Conservation (phyloP, 2,888 invertebrate genomes). For the Crocallis elinguaria region DNA sequence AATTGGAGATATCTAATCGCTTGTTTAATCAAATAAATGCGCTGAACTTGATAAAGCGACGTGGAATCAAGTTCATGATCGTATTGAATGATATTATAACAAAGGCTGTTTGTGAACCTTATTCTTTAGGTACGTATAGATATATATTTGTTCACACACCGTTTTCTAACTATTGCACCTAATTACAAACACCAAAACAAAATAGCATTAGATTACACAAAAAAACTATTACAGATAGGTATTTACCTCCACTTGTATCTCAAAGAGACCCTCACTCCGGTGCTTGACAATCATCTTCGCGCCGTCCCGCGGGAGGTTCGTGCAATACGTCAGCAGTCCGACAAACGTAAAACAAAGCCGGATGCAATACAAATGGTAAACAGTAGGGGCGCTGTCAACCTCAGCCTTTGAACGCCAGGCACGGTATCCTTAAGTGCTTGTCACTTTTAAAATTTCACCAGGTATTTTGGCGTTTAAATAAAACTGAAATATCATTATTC, state of each 20-base stretch:
- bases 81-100: background rate
- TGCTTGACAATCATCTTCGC: conserved; percentile 68
- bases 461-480: too few species aligned
- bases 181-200: too few species aligned
- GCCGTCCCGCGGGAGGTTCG: conserved; percentile 25
- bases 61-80: conserved; percentile 4
- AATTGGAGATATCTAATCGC: conserved; percentile 15
- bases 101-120: too few species aligned
- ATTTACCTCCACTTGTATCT: background rate
- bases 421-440: too few species aligned
- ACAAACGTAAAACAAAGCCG: conserved; percentile 42
- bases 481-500: too few species aligned
- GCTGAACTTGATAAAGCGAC: conserved; percentile 16
- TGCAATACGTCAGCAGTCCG: conserved; percentile 55
- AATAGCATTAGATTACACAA: too few species aligned
- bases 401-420: too few species aligned
- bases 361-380: conserved; percentile 30
- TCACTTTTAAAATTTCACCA: too few species aligned
- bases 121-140: too few species aligned
- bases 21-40: background rate
- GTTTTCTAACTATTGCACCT: too few species aligned
- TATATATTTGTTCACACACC: too few species aligned
- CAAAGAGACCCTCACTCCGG: conserved; percentile 5
- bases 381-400: conserved; percentile 32
- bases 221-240: too few species aligned